A percentile compares a stretch with the other conserved stretches of the same genome.
These are phyloP conservation scores for Drosophila neocordata DNA, from an alignment of 1,140 invertebrate genomes.

Conservation along the genomic window DNA sequence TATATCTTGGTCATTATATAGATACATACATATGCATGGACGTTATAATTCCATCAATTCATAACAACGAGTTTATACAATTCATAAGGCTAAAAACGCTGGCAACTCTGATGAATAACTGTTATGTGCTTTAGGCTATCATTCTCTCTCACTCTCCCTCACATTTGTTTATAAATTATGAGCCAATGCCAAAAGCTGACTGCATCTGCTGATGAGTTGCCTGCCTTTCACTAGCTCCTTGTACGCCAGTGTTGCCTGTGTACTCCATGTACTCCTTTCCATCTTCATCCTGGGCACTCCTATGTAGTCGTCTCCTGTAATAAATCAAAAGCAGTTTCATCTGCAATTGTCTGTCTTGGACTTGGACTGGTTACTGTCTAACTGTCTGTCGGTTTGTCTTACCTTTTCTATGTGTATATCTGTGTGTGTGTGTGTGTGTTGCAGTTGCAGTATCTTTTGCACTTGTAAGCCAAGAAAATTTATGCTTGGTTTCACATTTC, in stretches of 20 bases:
- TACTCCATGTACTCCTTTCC: slow-evolving; percentile 19
- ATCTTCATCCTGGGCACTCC: slow-evolving; percentile 25
- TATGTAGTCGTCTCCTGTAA: slow-evolving; percentile 39
- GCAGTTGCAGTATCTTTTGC: slow-evolving; percentile 42
- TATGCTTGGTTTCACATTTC: slow-evolving; percentile 79
- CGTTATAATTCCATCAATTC: slow-evolving; percentile 53
- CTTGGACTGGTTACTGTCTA: slow-evolving; percentile 51
- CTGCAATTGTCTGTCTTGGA: slow-evolving; percentile 60
- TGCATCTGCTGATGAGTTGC: slow-evolving; percentile 74
- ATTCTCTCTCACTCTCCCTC: slow-evolving; percentile 29
- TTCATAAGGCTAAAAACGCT: slow-evolving; percentile 34
- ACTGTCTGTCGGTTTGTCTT: slow-evolving; percentile 13
- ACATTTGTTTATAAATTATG: slow-evolving; percentile 72
- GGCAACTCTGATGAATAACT: slow-evolving; percentile 33
- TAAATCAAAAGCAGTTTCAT: slow-evolving; percentile 71
- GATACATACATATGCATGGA: slow-evolving; percentile 17
- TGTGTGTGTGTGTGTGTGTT: slow-evolving; percentile 28
- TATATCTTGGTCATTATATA: not conserved
- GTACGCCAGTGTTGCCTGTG: slow-evolving; percentile 15
- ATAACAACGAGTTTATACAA: slow-evolving; percentile 31
- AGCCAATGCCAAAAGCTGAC: slow-evolving; percentile 59
- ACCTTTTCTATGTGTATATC: not conserved
- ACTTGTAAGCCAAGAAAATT: slow-evolving; percentile 62
- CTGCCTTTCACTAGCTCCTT: slow-evolving; percentile 32
- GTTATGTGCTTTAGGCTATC: slow-evolving; percentile 39